Percentiles rank a stretch among this genome's conserved stretches.
Conservation (phyloP, 2,888 invertebrate species). For the Altica lythri region DNA sequence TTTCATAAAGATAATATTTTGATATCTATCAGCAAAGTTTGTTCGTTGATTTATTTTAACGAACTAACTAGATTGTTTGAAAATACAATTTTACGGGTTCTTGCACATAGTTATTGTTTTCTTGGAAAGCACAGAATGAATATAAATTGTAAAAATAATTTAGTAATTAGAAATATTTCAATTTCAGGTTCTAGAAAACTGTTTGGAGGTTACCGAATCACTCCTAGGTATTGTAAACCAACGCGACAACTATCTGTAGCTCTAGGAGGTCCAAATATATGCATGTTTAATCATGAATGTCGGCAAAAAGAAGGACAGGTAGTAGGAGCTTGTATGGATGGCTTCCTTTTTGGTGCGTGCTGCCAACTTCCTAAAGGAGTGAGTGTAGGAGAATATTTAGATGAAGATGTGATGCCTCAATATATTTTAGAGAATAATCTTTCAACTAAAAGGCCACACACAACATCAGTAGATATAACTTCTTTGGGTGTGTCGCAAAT, state of each 20-base stretch:
- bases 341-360: slow-evolving; percentile 90
- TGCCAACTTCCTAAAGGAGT: slow-evolving; percentile 70
- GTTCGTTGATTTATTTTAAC: no score
- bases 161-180: slow-evolving; percentile 21
- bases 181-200: slow-evolving; percentile 67
- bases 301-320: slow-evolving; percentile 77
- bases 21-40: no score
- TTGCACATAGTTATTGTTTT: no score
- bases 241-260: slow-evolving; percentile 63
- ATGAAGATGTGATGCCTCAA: slow-evolving; percentile 32
- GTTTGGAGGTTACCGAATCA: slow-evolving; percentile 86
- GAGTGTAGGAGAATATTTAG: slow-evolving; percentile 35
- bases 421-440: slow-evolving; percentile 35
- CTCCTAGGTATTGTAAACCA: slow-evolving; percentile 79
- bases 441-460: slow-evolving; percentile 40
- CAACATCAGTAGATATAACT: slow-evolving; percentile 57
- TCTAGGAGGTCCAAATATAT: slow-evolving; percentile 72
- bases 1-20: no score
- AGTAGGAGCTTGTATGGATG: slow-evolving; percentile 90
- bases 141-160: background rate
- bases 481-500: slow-evolving; percentile 64
- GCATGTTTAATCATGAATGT: slow-evolving; percentile 95
- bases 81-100: no score
- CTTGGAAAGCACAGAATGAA: no score
- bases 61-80: no score